Conservation (phyloP, 2,113 vertebrate species). For the Aegithalos caudatus region DNA sequence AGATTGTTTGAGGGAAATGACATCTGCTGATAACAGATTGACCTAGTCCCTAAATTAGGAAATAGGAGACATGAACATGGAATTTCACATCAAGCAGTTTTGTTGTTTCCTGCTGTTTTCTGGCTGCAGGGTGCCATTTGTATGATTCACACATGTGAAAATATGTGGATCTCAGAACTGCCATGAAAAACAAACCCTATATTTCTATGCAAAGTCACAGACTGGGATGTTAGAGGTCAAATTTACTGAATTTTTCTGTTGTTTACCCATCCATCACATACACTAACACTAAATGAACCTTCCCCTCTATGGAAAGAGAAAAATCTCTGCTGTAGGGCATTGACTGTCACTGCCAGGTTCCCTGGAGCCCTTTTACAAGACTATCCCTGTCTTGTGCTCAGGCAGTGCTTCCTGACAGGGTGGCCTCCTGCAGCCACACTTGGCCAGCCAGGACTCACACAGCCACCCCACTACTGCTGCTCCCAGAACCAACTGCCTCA, state of each 20-base stretch:
- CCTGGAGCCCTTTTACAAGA: neutral
- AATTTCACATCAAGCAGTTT: neutral
- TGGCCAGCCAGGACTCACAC: neutral
- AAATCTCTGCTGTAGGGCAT: neutral
- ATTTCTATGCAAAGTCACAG: neutral
- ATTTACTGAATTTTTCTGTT: neutral
- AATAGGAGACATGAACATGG: neutral
- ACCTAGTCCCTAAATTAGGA: neutral
- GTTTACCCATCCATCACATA: neutral
- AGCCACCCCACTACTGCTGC: accelerated
- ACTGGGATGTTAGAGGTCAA: neutral
- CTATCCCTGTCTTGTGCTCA: neutral
- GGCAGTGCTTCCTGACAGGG: neutral
- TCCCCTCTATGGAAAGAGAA: accelerated
- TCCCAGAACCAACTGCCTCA: accelerated
- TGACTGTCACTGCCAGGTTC: neutral
- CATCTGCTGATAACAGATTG: neutral
- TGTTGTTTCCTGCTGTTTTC: neutral
- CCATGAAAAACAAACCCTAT: neutral
- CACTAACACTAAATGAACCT: neutral
- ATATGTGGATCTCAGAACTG: neutral
- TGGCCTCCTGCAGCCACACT: neutral
- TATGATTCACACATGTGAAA: neutral
- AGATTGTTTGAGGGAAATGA: neutral
- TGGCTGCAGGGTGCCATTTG: neutral